Evolutionary conservation across 2,888 invertebrate species (phyloP).

Genomic region (Lasioglossum villosulum): DNA sequence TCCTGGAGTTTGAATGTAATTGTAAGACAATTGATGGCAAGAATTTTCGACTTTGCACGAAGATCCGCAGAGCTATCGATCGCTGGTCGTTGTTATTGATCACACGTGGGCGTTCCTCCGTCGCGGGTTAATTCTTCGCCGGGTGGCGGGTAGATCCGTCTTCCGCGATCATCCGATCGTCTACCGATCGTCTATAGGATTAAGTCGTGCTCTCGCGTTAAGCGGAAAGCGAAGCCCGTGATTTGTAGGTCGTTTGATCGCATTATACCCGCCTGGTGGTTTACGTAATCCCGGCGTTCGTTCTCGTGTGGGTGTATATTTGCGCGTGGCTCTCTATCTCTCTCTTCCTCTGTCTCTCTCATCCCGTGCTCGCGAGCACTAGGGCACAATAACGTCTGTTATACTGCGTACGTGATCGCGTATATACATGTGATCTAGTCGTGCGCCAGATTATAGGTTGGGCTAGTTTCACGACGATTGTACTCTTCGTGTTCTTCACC

Average conservation of each 20-base stretch:
- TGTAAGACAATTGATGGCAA: no score
- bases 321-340: not conserved
- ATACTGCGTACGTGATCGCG: conserved; percentile 1
- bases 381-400: conserved; percentile 8
- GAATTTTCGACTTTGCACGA: not conserved
- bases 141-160: conserved; percentile 18
- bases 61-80: not conserved
- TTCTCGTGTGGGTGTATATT: conserved; percentile 29
- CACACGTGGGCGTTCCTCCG: not conserved
- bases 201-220: conserved; percentile 59
- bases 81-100: not conserved
- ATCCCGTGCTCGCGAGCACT: not conserved
- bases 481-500: conserved; percentile 9
- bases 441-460: conserved; percentile 56
- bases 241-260: conserved; percentile 81
- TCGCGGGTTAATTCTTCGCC: conserved; percentile 35
- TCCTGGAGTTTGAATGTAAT: no score
- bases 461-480: conserved; percentile 40
- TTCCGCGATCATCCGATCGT: conserved; percentile 51
- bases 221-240: conserved; percentile 75
- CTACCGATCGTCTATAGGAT: conserved; percentile 56
- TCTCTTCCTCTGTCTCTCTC: not conserved
- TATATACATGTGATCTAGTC: conserved; percentile 15
- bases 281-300: conserved; percentile 73
- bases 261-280: conserved; percentile 68